Evolutionary conservation across 2,797 vertebrate species (phyloP).

Genomic region (Ctenopoma kingsleyae): DNA sequence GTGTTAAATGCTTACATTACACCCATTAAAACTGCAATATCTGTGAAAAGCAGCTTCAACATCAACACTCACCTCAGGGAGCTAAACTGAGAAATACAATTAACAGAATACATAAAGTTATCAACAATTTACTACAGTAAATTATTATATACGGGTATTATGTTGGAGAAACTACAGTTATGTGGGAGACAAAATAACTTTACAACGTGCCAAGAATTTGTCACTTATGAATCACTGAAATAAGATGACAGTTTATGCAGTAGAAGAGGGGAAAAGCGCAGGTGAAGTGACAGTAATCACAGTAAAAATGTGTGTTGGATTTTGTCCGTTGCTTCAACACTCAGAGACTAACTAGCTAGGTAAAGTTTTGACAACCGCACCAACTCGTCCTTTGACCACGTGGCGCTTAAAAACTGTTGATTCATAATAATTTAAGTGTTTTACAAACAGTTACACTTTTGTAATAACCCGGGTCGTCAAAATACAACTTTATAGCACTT

Average conservation of each 20-base stretch:
- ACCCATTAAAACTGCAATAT: not conserved
- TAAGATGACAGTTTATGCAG: not conserved
- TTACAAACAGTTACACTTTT: not conserved
- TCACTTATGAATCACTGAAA: not conserved
- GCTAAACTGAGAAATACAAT: slow-evolving; percentile 28
- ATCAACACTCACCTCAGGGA: slow-evolving; percentile 53
- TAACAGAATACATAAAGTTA: not conserved
- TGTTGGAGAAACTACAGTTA: not conserved
- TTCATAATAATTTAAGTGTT: fast-evolving
- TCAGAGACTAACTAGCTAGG: not conserved
- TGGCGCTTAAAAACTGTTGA: slow-evolving; percentile 55
- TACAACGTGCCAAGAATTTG: not conserved
- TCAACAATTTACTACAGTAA: not conserved
- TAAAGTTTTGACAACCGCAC: slow-evolving; percentile 62
- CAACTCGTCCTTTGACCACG: slow-evolving; percentile 70
- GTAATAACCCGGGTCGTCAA: fast-evolving
- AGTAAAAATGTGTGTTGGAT: not conserved
- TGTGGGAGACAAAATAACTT: not conserved
- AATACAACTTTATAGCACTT: slow-evolving; percentile 48
- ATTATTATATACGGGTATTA: too few relatives aligned
- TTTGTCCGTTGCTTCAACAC: not conserved
- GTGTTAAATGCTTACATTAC: not conserved
- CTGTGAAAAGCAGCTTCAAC: slow-evolving; percentile 11
- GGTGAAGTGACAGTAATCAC: not conserved
- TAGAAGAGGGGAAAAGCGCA: not conserved